Conservation (phyloP, 1,140 invertebrate genomes). For the Drosophila prosaltans region DNA sequence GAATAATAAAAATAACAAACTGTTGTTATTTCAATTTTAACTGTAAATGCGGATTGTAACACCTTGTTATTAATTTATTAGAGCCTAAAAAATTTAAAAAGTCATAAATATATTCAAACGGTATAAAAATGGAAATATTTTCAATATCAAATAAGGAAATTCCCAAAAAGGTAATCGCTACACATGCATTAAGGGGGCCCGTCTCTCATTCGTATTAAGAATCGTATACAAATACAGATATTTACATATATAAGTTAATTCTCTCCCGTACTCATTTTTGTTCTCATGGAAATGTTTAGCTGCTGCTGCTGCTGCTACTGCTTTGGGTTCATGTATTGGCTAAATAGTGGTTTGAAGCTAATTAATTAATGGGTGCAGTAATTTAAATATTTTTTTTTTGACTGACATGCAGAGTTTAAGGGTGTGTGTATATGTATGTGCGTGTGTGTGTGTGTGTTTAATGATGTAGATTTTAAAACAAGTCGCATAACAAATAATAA, state of each 20-base stretch:
- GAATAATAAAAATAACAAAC: too few relatives aligned
- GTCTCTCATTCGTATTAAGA: background rate
- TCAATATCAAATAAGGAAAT: background rate
- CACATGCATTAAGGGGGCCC: background rate
- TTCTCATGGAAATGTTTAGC: conserved; percentile 35
- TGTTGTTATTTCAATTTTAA: too few relatives aligned
- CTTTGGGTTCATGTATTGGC: conserved; percentile 35
- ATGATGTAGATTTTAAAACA: conserved; percentile 39
- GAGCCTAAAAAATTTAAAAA: background rate
- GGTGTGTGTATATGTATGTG: conserved; percentile 29
- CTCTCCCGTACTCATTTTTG: conserved; percentile 30
- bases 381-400: conserved; percentile 20
- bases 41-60: too few relatives aligned
- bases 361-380: conserved; percentile 46
- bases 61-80: too few relatives aligned
- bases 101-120: background rate
- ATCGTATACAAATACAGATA: background rate
- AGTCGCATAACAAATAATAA: conserved; percentile 74
- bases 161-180: background rate
- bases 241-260: background rate
- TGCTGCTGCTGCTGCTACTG: conserved; percentile 20
- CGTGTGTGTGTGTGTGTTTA: conserved; percentile 30
- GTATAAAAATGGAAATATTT: background rate
- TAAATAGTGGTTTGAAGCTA: conserved; percentile 40
- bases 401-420: conserved; percentile 54